phyloP scores from a whole-genome alignment of 2,888 invertebrate species.

The Melipona bicolor region DNA sequence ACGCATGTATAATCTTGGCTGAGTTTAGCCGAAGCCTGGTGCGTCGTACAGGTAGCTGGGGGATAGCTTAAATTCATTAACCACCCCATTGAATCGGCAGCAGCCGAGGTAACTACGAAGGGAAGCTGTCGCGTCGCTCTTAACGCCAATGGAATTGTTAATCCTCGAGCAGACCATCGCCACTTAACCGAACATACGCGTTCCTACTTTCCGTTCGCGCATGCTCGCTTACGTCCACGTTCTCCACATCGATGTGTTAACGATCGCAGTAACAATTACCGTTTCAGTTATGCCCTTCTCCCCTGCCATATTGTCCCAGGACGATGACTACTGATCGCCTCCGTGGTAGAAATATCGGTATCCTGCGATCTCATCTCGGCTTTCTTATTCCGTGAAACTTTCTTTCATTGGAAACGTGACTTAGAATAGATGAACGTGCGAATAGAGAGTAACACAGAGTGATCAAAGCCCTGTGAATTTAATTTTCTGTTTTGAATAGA shows the following conservation, averaged over 20 bases:
- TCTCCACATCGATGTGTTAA: conserved; percentile 64
- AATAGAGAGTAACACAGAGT: no score
- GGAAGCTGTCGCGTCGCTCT: conserved; percentile 41
- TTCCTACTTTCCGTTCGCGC: conserved; percentile 21
- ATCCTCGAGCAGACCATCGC: conserved; percentile 50
- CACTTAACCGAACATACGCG: conserved; percentile 21
- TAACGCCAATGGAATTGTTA: conserved; percentile 74
- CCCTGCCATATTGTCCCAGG: conserved; percentile 53
- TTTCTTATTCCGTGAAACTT: neutral
- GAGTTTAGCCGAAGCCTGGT: conserved; percentile 9
- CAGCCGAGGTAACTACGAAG: conserved; percentile 15
- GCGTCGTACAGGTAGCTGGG: conserved; percentile 41
- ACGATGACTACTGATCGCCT: conserved; percentile 51
- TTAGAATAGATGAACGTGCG: no score
- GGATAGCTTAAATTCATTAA: conserved; percentile 76
- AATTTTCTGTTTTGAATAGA: no score
- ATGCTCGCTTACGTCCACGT: neutral
- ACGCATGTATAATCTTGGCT: neutral
- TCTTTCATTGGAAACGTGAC: neutral
- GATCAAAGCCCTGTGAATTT: no score
- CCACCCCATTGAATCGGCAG: conserved; percentile 69
- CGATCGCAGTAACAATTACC: conserved; percentile 73
- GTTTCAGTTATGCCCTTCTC: conserved; percentile 63
- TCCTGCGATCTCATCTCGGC: conserved; percentile 9
- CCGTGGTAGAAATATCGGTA: conserved; percentile 50